Percentiles rank a stretch among this genome's conserved stretches.
Conservation (phyloP, 2,888 invertebrate species). For the Volucella inflata region DNA sequence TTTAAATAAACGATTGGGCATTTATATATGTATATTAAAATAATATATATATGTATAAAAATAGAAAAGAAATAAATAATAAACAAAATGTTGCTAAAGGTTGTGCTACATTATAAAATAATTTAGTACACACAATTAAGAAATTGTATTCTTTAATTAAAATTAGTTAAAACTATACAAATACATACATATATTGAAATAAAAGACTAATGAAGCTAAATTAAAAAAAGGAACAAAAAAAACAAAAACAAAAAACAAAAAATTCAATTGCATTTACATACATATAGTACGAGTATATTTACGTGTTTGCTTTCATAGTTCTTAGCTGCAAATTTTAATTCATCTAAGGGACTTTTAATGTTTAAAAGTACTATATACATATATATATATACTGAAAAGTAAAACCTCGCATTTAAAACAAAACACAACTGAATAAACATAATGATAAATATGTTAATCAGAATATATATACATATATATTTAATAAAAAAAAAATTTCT, state of each 20-base stretch:
- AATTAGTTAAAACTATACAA: conserved; percentile 5
- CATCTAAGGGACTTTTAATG: conserved; percentile 28
- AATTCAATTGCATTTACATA: conserved; percentile 41
- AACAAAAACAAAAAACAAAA: conserved; percentile 30
- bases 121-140: conserved; percentile 43
- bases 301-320: conserved; percentile 9
- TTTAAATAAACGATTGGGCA: conserved; percentile 41
- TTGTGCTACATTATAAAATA: conserved; percentile 68
- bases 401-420: conserved; percentile 61
- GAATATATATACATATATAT: conserved; percentile 2
- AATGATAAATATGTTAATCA: conserved; percentile 18
- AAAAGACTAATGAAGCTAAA: conserved; percentile 52
- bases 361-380: conserved; percentile 33
- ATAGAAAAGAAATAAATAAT: not conserved
- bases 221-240: conserved; percentile 20
- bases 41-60: no score
- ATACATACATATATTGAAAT: conserved; percentile 33
- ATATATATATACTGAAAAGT: conserved; percentile 5
- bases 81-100: conserved; percentile 49
- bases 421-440: conserved; percentile 21
- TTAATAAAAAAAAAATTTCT: conserved; percentile 34
- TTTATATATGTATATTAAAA: conserved; percentile 13
- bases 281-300: conserved; percentile 10
- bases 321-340: conserved; percentile 4
- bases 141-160: conserved; percentile 9